Evolutionary conservation across 2,797 vertebrate genomes (phyloP), one percentile per base, ranked within the genome.

Genomic region (Hybognathus amarus): DNA sequence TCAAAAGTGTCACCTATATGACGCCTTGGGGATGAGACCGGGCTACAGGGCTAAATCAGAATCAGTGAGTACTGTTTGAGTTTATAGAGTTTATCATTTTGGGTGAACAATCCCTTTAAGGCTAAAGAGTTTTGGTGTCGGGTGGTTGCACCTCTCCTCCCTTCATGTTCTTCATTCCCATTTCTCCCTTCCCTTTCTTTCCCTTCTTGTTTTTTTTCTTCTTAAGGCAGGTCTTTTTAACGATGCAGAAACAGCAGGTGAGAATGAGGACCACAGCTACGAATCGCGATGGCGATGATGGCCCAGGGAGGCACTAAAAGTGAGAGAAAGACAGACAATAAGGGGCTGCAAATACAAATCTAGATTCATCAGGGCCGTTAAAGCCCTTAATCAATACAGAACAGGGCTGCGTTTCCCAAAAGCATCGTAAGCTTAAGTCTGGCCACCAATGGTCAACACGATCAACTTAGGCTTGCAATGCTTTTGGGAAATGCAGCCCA

Each of bases 121-220:
- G n/a, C 17, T 61, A 13, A 63, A 63, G 64, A 7, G 20, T 9
- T n/a, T 64, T 70, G 27, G 64, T 83, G 66, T 83, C 11, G 1
- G 24, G 66, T 76, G 73, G 87, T 90, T 93, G 71, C 94, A 95
- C 95, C 95, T 95, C 94, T 85, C 95, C 94, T 63, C 94, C 95
- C 88, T 95, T 95, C 90, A 95, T 89, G 91, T 95, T 95, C 91
- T 94, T 95, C 95, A 95, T 94, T 67, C 94, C 93, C 91, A 95
- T 91, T 36, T 94, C 97, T 20, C 95, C 96, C 90, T 97, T 98
- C 91, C 98, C 97, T 91, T 99, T 97, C 92, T 98, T 99, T 93
- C 96, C 97, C 90, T 98, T 98, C 94, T 99, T 99, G 93, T 96
- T 97, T 94, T 97, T 99, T 95, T 97, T 98, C 95, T 97, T 99